Evolutionary conservation across 53 echinoderm and acorn worm species (phyloP).

Genomic region (Temnopleurus reevesii): DNA sequence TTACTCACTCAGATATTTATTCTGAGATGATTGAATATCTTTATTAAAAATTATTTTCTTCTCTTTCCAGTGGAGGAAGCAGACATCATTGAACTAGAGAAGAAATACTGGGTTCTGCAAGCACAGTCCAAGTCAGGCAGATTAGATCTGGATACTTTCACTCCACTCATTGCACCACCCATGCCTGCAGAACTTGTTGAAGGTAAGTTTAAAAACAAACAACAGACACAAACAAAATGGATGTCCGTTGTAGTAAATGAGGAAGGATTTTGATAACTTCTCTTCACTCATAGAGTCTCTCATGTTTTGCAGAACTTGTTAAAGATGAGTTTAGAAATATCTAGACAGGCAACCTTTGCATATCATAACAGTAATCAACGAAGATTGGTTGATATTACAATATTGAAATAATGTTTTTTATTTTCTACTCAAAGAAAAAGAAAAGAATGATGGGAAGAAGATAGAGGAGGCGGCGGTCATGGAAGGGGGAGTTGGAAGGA

Average conservation of each 20-base stretch:
- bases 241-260: no score
- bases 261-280: slow-evolving; percentile 88
- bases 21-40: background rate
- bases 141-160: slow-evolving; percentile 93
- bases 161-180: slow-evolving; percentile 89
- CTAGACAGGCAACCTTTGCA: no score
- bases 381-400: no score
- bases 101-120: slow-evolving; percentile 95
- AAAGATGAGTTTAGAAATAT: slow-evolving; percentile 84
- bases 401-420: no score
- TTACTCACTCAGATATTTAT: background rate
- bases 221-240: no score
- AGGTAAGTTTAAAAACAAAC: slow-evolving; percentile 66
- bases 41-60: background rate
- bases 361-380: no score
- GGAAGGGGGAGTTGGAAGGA: no score
- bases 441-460: no score
- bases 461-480: no score
- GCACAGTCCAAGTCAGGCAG: slow-evolving; percentile 95
- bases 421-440: no score
- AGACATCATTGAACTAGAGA: slow-evolving; percentile 98
- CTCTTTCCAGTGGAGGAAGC: slow-evolving; percentile 88
- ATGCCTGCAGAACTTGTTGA: slow-evolving; percentile 91
- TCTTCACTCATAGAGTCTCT: slow-evolving; percentile 82
- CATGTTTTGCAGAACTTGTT: slow-evolving; percentile 80